Percentiles rank a stretch among this genome's conserved stretches.
Evolutionary conservation across 2,113 vertebrate genomes (phyloP).

Genomic region (Aldabrachelys gigantea): DNA sequence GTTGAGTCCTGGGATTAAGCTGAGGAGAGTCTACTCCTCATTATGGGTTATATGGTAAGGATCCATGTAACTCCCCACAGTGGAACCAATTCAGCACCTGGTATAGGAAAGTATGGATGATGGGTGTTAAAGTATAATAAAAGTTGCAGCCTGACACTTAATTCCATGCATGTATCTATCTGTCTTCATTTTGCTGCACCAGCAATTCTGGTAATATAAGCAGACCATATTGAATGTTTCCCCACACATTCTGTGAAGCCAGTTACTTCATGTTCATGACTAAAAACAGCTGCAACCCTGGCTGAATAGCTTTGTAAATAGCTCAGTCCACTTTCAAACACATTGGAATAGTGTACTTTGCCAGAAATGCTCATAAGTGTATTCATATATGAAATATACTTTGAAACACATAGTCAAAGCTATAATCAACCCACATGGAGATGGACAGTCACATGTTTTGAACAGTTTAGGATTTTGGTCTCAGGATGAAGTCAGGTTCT

Average conservation of each 20-base stretch:
- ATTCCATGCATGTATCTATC: background rate
- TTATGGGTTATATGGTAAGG: background rate
- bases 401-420: background rate
- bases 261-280: background rate
- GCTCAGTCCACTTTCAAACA: background rate
- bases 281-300: slow-evolving; percentile 47
- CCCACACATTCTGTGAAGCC: background rate
- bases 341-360: background rate
- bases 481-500: background rate
- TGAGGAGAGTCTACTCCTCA: background rate
- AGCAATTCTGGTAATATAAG: slow-evolving; percentile 28
- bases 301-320: slow-evolving; percentile 41
- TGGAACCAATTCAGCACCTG: background rate
- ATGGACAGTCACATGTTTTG: background rate
- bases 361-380: background rate
- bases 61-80: background rate
- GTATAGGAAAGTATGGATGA: too few species aligned
- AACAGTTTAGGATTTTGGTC: background rate
- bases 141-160: background rate
- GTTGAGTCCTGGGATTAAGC: background rate
- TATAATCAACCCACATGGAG: background rate
- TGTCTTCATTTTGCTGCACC: background rate
- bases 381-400: background rate
- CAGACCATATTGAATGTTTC: slow-evolving; percentile 39
- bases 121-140: background rate